Evolutionary conservation across 2,797 vertebrate species (phyloP), one percentile per base, ranked within the genome.

Genomic region (Parambassis ranga): DNA sequence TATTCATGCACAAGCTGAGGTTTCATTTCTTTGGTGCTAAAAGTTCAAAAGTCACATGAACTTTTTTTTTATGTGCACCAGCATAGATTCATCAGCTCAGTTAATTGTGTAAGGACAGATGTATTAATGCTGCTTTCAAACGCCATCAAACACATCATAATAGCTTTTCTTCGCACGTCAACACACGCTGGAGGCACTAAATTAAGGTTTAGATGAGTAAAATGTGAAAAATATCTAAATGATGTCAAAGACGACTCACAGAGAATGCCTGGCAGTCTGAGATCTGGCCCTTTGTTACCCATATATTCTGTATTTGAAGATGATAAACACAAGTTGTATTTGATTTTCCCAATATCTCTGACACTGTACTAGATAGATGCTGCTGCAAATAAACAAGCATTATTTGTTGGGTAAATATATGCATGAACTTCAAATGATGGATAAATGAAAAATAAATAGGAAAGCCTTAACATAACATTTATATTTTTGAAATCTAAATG

Each of bases 331-430:
- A 90, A 90, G 84, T 91, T 91, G 66, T 77, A 71, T 89, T 84
- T 76, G 75, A 85, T 86, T 87, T 84, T 47, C 77, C 77, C 82
- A 83, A 73, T 80, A 83, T 90, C 75, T 82, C 65, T 72, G 76
- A 78, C 84, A 59, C 43, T 68, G 33, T 61, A 55, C 57, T 33
- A 75, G 82, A 88, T 83, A 77, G 81, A 89, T 55, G 66, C 60
- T 42, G 72, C 82, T 49, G 83, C 83, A 79, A 89, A 90, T 91
- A 92, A 91, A 92, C 89, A 90, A 83, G 84, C 88, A 88, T 90
- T 91, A 83, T 91, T 83, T 79, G 79, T 15, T 2, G 52, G 44
- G 77, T 68, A 81, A 90, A 91, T 90, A 86, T 87, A 90, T 87
- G 88, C 89, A 87, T 81, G 75, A 90, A 86, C 89, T 88, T 85